Conservation (phyloP, 92 coral and sea anemone genomes). For the Umimayanthus chanpuru region DNA sequence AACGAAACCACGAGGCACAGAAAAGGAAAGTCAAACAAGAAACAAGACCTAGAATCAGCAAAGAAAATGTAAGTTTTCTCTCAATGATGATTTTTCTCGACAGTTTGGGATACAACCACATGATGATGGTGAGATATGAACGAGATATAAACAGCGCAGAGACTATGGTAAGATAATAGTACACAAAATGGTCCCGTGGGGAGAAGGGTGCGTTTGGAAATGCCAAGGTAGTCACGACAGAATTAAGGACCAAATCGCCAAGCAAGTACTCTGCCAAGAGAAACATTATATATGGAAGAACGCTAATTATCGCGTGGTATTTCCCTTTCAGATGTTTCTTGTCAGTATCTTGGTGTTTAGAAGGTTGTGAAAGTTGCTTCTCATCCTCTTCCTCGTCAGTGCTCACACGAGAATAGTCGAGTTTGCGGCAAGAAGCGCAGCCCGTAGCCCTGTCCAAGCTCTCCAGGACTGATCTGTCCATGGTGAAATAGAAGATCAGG, state of each 20-base stretch:
- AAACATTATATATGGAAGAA: constrained; percentile 16
- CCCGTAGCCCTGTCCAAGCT: neutral
- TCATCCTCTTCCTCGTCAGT: constrained; percentile 3
- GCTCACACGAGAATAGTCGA: neutral
- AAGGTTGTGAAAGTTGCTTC: neutral
- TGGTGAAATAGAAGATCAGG: constrained; percentile 19
- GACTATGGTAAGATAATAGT: constrained; percentile 12
- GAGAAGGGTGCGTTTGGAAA: constrained; percentile 41
- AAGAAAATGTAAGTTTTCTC: neutral
- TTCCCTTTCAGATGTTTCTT: neutral
- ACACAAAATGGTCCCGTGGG: constrained; percentile 32
- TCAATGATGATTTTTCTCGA: constrained; percentile 12
- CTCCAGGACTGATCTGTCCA: constrained; percentile 13
- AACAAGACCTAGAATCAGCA: neutral
- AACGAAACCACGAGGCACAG: constrained; percentile 35
- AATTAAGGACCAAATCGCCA: constrained; percentile 22
- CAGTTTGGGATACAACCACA: constrained; percentile 13
- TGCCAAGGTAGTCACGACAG: constrained; percentile 18
- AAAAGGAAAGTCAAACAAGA: constrained; percentile 15
- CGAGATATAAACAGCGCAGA: constrained; percentile 12
- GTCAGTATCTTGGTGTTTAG: neutral
- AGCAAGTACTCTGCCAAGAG: constrained; percentile 27
- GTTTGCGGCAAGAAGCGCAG: neutral
- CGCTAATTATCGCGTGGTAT: neutral
- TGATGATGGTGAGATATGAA: constrained; percentile 4